Base-by-base conservation (phyloP, 2,888 invertebrate species). In the Latheticus oryzae region DNA sequence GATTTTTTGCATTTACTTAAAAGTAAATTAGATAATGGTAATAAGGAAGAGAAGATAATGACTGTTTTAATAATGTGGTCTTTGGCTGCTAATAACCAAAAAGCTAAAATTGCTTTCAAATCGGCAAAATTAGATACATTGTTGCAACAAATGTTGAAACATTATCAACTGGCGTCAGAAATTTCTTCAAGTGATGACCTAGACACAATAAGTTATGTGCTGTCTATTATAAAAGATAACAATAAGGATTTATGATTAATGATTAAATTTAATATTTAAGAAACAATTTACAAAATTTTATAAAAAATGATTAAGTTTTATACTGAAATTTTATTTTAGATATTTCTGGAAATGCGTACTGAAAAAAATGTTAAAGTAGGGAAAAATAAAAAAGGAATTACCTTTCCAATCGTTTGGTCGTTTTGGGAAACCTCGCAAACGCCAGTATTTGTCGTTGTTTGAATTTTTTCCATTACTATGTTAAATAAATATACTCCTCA, bases 11-110 rank as follows among this genome's bases (percentile, higher is more conserved):
- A 80, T 60, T 66, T 82, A 11, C 63, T 85, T 1, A 75, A 78
- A 40, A 73, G 72, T 1, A 80, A 81, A 64, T 71, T 84, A 21
- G 74, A 77, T 37, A 75, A 72, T 43, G 81, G 80, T 13, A 74
- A 73, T 2, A 57, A 73, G 1, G 73, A 76, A 19, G 83, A 84
- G 65, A 81, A 82, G 58, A 78, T 77, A 55, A 72, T 78, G 9
- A 78, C 79, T 1, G 70, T 84, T 68, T 70, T 84, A 8, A 85
- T 86, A 1, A 80, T 87, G 0, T 89, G 89, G 88, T 83, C 87
- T 0, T 68, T 89, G 33, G 83, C 85, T 3, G 85, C 87, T 3
- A 89, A 89, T 70, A 87, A 85, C 69, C 88, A 88, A 64, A 86
- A 86, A 77, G 87, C 86, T 60, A 85, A 85, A 73, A 70, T 82